A percentile compares a stretch with the other conserved stretches of the same genome.
Conservation (phyloP, 2,888 invertebrate genomes). For the Euzetes globulus region DNA sequence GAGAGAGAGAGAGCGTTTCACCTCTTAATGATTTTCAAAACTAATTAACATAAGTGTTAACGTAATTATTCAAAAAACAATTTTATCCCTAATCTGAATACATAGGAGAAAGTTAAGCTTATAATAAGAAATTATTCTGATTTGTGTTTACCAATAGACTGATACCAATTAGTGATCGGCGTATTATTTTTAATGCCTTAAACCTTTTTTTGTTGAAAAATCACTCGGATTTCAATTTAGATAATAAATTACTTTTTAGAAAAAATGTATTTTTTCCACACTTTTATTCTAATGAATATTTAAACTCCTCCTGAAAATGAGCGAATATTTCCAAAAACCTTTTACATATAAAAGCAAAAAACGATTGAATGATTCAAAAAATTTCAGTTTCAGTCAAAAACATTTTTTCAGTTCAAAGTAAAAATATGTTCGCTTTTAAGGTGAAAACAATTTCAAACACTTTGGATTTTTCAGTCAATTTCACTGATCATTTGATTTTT, state of each 20-base stretch:
- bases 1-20: too few relatives aligned
- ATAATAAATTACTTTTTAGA: background rate
- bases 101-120: too few relatives aligned
- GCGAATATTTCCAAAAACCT: background rate
- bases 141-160: background rate
- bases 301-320: background rate
- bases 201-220: background rate
- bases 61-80: too few relatives aligned
- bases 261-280: too few relatives aligned
- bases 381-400: background rate
- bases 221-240: background rate
- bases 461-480: background rate
- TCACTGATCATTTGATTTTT: background rate
- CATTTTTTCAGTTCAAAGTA: background rate
- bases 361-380: background rate
- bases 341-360: background rate
- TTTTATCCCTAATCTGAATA: too few relatives aligned
- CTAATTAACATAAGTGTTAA: too few relatives aligned
- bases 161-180: background rate
- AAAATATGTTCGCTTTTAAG: background rate
- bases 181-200: background rate
- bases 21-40: too few relatives aligned
- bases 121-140: too few relatives aligned
- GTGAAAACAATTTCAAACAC: background rate
- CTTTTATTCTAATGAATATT: too few relatives aligned